Base-by-base conservation (phyloP, 2,113 vertebrate species). In the Clarias gariepinus region DNA sequence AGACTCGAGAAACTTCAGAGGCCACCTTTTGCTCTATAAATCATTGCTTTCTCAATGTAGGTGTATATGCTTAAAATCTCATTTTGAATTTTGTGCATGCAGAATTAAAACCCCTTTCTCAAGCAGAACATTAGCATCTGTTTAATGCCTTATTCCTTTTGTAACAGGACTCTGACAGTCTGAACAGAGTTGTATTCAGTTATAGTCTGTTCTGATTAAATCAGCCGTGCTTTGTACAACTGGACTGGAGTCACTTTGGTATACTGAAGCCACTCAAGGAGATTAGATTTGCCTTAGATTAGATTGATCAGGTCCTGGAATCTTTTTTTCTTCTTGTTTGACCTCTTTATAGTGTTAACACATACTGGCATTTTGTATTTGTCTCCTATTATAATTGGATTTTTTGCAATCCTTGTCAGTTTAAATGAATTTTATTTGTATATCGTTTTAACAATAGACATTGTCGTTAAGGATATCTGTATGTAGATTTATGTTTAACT, bases 171-270 rank as follows among this genome's bases (percentile, higher is more conserved):
- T 83, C 83, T 80, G 52, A 81, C 81, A 86, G 76, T 85, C 53
- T 33, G 64, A 84, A 81, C 69, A 80, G 57, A 79, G 85, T 83
- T 73, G 69, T 78, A 36, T 60, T 81, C 66, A 83, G 83, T 85
- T 84, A 87, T 81, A 69, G 68, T 61, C 77, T 82, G 30, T 82
- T 11, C 23, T 60, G 52, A 87, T 87, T 61, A 85, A 83, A 85
- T 89, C 57, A 85, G 47, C n/a, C 60, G 11, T 53, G 55, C 85
- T 85, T 79, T 71, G 23, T 33, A 84, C 73, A 5, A 60, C 64
- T 58, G 69, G 55, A 53, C 58, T 74, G 33, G 64, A 88, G 74
- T 90, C 81, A 86, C 76, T 86, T 84, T 88, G 79, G 15, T 69
- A 83, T 82, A 55, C 76, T 86, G 80, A 84, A 18, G 47, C 81